Evolutionary conservation across 2,888 invertebrate species (phyloP).

Genomic region (Drymonia ruficornis): DNA sequence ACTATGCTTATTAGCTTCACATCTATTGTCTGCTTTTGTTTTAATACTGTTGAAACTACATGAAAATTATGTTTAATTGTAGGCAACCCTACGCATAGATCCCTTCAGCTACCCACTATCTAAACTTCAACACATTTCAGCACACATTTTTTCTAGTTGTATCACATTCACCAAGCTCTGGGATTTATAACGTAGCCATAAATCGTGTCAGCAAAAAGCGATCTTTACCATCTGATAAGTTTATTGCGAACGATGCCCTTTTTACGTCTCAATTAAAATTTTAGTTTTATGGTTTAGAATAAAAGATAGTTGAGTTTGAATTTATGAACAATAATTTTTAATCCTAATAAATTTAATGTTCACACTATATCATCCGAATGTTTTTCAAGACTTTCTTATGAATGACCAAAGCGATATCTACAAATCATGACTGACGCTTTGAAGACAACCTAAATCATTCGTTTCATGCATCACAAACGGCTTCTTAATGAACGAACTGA

Average conservation of each 20-base stretch:
- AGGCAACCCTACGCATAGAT: neutral
- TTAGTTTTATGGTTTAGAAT: conserved; percentile 21
- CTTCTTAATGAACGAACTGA: conserved; percentile 16
- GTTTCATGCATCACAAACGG: conserved; percentile 15
- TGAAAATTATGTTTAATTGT: neutral
- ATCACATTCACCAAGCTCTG: conserved; percentile 15
- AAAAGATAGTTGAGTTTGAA: conserved; percentile 22
- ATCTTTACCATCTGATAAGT: conserved; percentile 9
- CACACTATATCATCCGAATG: neutral
- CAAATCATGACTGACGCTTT: conserved; percentile 16
- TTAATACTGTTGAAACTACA: neutral
- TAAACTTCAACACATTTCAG: conserved; percentile 17
- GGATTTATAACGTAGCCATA: conserved; percentile 18
- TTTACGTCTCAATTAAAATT: conserved; percentile 24
- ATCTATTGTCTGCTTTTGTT: no score
- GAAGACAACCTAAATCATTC: conserved; percentile 17
- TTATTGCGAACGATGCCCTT: conserved; percentile 19
- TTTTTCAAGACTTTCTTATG: neutral
- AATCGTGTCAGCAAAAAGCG: conserved; percentile 14
- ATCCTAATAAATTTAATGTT: conserved; percentile 17
- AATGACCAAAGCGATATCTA: neutral
- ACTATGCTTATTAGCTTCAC: no score
- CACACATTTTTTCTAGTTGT: conserved; percentile 9
- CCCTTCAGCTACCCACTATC: conserved; percentile 23
- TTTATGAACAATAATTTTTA: conserved; percentile 27